Evolutionary conservation across 2,113 vertebrate genomes (phyloP), one percentile per base, ranked within the genome.

Genomic region (Otolemur garnettii): DNA sequence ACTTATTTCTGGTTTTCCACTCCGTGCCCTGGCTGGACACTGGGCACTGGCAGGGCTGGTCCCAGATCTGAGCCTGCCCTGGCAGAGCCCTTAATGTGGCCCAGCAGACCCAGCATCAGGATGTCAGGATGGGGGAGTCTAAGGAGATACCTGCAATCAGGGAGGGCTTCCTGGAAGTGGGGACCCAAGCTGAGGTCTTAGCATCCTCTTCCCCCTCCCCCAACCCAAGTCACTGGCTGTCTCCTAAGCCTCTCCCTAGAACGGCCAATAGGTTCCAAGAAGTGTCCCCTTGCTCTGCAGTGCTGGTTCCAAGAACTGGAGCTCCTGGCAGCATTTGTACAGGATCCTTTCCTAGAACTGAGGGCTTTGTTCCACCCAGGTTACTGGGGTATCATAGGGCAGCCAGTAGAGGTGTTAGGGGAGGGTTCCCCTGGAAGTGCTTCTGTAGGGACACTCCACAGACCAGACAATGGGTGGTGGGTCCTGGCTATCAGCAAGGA

Each of bases 301-400:
- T 2, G 83, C 80, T 17, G 38, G 53, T 98, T 97, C 97, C 84
- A 93, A 93, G 97, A 97, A 97, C 75, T 53, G 18, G 4, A 50
- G 83, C 89, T 96, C 87, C 75, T 94, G 91, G 97, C 96, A 96
- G 62, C 2, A 1, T 68, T 93, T 68, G 83, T 87, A 83, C 72
- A 82, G 92, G 75, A 91, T 93, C 62, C 75, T 96, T 98, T 97
- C 97, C 94, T 95, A 93, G 96, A 97, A 97, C 57, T 55, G 5
- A 78, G 57, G 62, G 59, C 87, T 42, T 82, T 0, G 2, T 60
- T 82, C 81, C 2, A n/a, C 84, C 91, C 30, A 15, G 93, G 79
- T 69, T 83, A 6, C 50, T 30, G n/a, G 77, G 84, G 64, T 91
- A 95, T 89, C 86, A 28, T 0, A 71, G 91, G 78, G 57, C 84